Evolutionary conservation across 2,797 vertebrate genomes (phyloP).

Genomic region (Pampus argenteus): DNA sequence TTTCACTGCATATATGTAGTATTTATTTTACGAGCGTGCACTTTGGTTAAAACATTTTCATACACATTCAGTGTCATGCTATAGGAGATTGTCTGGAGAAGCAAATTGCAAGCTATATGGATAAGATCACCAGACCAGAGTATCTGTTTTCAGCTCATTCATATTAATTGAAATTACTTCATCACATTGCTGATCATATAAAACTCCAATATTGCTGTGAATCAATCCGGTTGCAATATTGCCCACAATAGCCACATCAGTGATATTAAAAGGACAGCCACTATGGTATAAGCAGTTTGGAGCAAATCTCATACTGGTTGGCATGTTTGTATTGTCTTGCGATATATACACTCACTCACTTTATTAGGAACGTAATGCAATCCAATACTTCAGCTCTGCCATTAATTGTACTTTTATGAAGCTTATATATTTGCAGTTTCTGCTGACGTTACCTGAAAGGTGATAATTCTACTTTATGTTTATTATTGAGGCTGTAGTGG

Average conservation of each 20-base stretch:
- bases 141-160: background rate
- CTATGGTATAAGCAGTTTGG: background rate
- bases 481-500: too few relatives aligned
- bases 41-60: background rate
- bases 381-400: too few relatives aligned
- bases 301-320: background rate
- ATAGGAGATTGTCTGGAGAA: background rate
- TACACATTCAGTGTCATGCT: background rate
- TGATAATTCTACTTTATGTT: too few relatives aligned
- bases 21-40: background rate
- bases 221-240: background rate
- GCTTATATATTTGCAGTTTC: too few relatives aligned
- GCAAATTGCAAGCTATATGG: background rate
- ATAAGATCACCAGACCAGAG: background rate
- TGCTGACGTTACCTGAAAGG: too few relatives aligned
- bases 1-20: background rate
- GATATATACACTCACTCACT: background rate
- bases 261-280: background rate
- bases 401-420: too few relatives aligned
- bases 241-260: background rate
- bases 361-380: background rate
- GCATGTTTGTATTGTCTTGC: background rate
- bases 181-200: background rate
- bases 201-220: conserved; percentile 10
- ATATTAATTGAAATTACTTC: background rate